A percentile compares a stretch with the other conserved stretches of the same genome.
These are phyloP conservation scores for Dipus sagitta DNA, from an alignment of 2,797 vertebrate species.

Conservation along the genomic window DNA sequence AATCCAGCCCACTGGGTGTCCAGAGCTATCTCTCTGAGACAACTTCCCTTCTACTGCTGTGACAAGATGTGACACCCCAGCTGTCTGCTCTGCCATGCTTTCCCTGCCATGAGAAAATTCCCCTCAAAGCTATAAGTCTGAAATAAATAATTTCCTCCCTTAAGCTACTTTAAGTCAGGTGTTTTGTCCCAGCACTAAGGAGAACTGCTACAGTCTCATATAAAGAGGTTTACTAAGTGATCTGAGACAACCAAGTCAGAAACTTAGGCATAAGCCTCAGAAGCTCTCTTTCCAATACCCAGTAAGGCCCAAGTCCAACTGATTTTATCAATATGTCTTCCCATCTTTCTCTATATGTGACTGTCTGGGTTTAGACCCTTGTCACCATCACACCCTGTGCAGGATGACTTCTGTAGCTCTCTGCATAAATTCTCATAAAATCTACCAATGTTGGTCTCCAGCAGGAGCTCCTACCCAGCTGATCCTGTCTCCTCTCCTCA, in stretches of 20 bases:
- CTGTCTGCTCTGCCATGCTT: too few species aligned
- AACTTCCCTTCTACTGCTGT: too few species aligned
- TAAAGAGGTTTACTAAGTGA: background rate
- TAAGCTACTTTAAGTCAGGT: too few species aligned
- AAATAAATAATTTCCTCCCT: too few species aligned
- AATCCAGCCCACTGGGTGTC: too few species aligned
- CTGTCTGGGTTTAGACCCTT: background rate
- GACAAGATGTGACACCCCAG: too few species aligned
- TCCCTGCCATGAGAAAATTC: too few species aligned
- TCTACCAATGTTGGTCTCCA: background rate
- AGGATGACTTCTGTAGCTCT: background rate
- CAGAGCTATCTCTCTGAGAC: too few species aligned
- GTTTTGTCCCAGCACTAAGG: too few species aligned
- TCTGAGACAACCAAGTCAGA: background rate
- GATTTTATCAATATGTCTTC: background rate
- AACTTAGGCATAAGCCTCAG: background rate
- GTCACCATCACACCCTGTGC: background rate
- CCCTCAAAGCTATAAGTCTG: too few species aligned
- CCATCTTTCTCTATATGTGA: fast-evolving
- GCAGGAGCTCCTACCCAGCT: fast-evolving
- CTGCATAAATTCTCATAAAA: fast-evolving
- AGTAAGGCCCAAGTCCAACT: background rate
- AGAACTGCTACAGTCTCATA: too few species aligned
- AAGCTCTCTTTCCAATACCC: background rate
- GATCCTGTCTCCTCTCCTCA: background rate